Evolutionary conservation across 2,888 invertebrate species (phyloP).

Genomic region (Melikaiella ostensackeni): DNA sequence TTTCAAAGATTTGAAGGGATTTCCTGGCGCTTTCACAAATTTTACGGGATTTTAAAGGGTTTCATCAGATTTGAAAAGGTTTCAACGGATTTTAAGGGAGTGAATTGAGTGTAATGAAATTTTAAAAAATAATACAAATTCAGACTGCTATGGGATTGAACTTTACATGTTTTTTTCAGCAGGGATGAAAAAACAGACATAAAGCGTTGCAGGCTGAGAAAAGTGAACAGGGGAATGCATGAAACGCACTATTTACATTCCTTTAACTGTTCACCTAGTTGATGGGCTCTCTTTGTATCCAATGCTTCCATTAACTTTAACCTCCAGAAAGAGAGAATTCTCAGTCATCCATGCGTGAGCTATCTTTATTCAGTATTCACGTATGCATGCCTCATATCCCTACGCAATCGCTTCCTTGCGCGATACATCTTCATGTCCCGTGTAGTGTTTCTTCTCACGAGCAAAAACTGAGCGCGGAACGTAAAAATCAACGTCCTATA

Average conservation of each 20-base stretch:
- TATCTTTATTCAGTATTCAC: constrained; percentile 44
- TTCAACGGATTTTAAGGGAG: too few species aligned
- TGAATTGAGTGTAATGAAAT: too few species aligned
- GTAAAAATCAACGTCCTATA: constrained; percentile 63
- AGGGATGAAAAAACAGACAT: neutral
- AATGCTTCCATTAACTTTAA: neutral
- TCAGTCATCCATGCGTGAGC: constrained; percentile 65
- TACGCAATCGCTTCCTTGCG: constrained; percentile 31
- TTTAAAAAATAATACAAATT: too few species aligned
- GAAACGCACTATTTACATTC: neutral
- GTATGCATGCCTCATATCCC: neutral
- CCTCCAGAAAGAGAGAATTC: constrained; percentile 49
- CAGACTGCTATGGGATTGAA: neutral
- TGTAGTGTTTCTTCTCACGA: constrained; percentile 66
- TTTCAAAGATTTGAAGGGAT: too few species aligned
- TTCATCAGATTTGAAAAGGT: too few species aligned
- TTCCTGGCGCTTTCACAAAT: too few species aligned
- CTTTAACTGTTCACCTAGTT: neutral
- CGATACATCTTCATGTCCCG: constrained; percentile 63
- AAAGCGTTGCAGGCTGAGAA: neutral
- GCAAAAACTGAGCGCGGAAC: constrained; percentile 45
- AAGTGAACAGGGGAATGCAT: neutral
- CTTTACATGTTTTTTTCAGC: neutral
- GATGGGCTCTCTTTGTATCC: neutral
- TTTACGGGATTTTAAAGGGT: too few species aligned